Evolutionary conservation across 2,113 vertebrate species (phyloP).

Genomic region (Rhinoderma darwinii): DNA sequence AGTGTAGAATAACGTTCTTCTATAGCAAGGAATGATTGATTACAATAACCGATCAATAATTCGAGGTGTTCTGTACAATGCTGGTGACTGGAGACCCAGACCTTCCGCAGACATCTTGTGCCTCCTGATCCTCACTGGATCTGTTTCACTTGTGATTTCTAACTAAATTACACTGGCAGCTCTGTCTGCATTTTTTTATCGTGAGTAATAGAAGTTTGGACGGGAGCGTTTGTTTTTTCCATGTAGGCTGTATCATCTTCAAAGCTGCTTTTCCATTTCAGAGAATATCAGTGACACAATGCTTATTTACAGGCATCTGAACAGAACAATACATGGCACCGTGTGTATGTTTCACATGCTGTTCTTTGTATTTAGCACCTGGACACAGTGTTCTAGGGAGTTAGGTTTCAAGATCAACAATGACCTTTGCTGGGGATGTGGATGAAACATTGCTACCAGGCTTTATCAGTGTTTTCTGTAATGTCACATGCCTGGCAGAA

Average conservation of each 20-base stretch:
- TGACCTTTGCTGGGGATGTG: conserved; percentile 15
- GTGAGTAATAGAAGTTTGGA: conserved; percentile 48
- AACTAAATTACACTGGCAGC: conserved; percentile 41
- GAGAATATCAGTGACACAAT: conserved; percentile 24
- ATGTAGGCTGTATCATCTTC: background rate
- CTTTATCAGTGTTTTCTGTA: background rate
- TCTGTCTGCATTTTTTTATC: conserved; percentile 36
- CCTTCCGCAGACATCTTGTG: background rate
- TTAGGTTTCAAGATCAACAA: conserved; percentile 30
- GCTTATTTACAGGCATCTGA: conserved; percentile 37
- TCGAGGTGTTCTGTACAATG: background rate
- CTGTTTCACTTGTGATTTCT: conserved; percentile 36
- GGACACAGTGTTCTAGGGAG: background rate
- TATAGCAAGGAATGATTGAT: background rate
- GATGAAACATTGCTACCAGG: conserved; percentile 9
- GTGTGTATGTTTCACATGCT: background rate
- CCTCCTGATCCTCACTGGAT: conserved; percentile 25
- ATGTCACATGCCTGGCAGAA: background rate
- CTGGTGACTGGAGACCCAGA: background rate
- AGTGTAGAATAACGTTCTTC: background rate
- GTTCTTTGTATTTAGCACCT: conserved; percentile 26
- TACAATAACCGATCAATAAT: background rate
- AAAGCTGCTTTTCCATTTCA: conserved; percentile 21
- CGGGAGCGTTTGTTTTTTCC: conserved; percentile 8
- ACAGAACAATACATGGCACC: conserved; percentile 22